A percentile compares a stretch with the other conserved stretches of the same genome.
phyloP scores from a whole-genome alignment of 2,113 vertebrate genomes.

The Athene noctua region DNA sequence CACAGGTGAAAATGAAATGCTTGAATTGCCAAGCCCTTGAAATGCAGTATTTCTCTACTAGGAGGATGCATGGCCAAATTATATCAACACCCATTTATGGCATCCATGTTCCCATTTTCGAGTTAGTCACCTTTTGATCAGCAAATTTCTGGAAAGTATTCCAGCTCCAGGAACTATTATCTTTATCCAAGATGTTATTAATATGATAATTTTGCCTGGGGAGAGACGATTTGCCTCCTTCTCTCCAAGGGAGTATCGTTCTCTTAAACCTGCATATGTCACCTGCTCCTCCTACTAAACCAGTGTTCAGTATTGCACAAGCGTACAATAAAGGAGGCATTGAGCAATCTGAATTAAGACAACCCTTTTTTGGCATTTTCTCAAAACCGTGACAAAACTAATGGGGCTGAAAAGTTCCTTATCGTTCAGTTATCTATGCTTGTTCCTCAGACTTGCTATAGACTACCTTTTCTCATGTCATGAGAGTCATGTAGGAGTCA shows the following conservation, averaged over 20 bases:
- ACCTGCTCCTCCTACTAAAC: not conserved
- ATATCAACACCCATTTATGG: not conserved
- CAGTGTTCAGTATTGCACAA: slow-evolving; percentile 18
- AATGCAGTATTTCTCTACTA: not conserved
- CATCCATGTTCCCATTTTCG: not conserved
- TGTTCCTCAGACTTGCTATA: not conserved
- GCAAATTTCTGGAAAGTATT: not conserved
- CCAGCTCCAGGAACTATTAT: not conserved
- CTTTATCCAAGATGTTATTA: not conserved
- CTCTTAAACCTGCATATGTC: not conserved
- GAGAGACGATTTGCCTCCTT: not conserved
- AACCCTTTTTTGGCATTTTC: not conserved
- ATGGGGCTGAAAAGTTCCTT: slow-evolving; percentile 7
- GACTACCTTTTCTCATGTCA: not conserved
- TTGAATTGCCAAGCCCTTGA: not conserved
- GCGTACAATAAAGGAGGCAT: slow-evolving; percentile 27
- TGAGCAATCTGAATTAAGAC: slow-evolving; percentile 43
- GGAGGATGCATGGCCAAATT: not conserved
- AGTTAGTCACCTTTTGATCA: not conserved
- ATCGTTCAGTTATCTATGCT: not conserved
- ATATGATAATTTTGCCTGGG: not conserved
- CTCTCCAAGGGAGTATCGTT: not conserved
- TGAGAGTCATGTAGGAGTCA: not conserved
- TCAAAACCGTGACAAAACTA: slow-evolving; percentile 42
- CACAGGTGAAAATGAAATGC: not conserved